These are phyloP conservation scores for Eumeta japonica DNA, from an alignment of 1,140 invertebrate genomes.

Conservation along the genomic window DNA sequence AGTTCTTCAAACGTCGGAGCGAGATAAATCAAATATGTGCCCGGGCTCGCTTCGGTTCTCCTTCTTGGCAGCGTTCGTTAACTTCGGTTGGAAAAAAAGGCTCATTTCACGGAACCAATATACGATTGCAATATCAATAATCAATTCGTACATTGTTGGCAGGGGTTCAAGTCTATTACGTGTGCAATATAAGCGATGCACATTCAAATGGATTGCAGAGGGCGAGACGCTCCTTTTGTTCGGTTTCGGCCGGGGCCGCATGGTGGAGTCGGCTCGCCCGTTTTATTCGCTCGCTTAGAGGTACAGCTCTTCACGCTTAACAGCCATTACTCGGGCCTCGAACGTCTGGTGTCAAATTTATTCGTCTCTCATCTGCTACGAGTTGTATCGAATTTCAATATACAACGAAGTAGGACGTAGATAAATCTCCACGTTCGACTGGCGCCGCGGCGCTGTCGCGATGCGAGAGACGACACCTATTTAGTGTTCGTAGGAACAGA, in stretches of 20 bases:
- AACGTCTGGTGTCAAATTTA: no score
- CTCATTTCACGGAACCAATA: conserved; percentile 33
- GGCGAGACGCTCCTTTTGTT: conserved; percentile 26
- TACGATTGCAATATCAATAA: conserved; percentile 46
- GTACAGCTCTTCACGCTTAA: no score
- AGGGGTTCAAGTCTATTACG: conserved; percentile 42
- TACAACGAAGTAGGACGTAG: no score
- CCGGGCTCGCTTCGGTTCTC: neutral
- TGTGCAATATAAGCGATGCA: conserved; percentile 25
- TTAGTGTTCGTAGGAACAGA: no score
- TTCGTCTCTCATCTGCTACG: no score
- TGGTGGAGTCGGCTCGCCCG: conserved; percentile 6
- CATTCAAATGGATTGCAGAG: conserved; percentile 39
- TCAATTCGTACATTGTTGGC: conserved; percentile 46
- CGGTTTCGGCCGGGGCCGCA: conserved; percentile 14
- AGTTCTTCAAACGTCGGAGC: no score
- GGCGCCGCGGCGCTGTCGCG: no score
- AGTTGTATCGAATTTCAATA: no score
- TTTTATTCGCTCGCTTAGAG: no score
- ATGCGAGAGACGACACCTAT: no score
- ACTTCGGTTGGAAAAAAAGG: conserved; percentile 11
- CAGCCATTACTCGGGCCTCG: no score
- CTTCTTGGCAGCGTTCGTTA: conserved; percentile 15
- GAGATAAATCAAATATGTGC: conserved; percentile 11
- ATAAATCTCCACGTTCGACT: no score